phyloP scores from a whole-genome alignment of 2,888 invertebrate genomes.

The Panorpa germanica region DNA sequence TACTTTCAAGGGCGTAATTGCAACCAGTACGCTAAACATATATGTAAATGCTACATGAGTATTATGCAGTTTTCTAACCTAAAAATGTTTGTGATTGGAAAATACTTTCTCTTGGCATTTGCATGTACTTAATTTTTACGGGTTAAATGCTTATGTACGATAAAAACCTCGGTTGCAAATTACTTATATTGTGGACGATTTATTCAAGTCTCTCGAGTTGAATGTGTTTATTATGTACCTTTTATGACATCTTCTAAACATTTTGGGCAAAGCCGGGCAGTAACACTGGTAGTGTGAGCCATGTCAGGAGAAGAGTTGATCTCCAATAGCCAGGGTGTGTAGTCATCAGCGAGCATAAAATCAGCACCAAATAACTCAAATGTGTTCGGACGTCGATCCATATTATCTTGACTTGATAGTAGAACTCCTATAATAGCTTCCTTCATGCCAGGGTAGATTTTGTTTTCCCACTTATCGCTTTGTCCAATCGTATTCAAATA shows the following conservation, averaged over 20 bases:
- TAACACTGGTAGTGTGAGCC: conserved; percentile 78
- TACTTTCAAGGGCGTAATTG: too few relatives aligned
- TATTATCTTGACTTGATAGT: conserved; percentile 69
- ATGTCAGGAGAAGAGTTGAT: conserved; percentile 89
- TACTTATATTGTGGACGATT: too few relatives aligned
- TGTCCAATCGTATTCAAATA: conserved; percentile 48
- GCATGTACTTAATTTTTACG: too few relatives aligned
- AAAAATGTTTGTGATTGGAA: too few relatives aligned
- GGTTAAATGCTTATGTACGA: too few relatives aligned
- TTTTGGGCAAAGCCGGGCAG: conserved; percentile 67
- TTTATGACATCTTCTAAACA: conserved; percentile 81
- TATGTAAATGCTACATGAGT: too few relatives aligned
- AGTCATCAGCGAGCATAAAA: conserved; percentile 80
- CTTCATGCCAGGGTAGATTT: conserved; percentile 79
- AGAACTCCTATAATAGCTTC: conserved; percentile 58
- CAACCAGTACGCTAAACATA: too few relatives aligned
- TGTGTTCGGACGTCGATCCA: conserved; percentile 61
- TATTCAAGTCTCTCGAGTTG: too few relatives aligned
- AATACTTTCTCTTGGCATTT: too few relatives aligned
- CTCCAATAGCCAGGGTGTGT: conserved; percentile 82
- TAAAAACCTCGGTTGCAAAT: too few relatives aligned
- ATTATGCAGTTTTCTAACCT: too few relatives aligned
- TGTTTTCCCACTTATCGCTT: conserved; percentile 59
- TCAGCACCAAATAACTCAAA: conserved; percentile 92
- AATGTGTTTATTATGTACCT: conserved; percentile 53